Percentiles rank a stretch among this genome's conserved stretches.
Conservation (phyloP, 2,888 invertebrate species). For the Blomia tropicalis region DNA sequence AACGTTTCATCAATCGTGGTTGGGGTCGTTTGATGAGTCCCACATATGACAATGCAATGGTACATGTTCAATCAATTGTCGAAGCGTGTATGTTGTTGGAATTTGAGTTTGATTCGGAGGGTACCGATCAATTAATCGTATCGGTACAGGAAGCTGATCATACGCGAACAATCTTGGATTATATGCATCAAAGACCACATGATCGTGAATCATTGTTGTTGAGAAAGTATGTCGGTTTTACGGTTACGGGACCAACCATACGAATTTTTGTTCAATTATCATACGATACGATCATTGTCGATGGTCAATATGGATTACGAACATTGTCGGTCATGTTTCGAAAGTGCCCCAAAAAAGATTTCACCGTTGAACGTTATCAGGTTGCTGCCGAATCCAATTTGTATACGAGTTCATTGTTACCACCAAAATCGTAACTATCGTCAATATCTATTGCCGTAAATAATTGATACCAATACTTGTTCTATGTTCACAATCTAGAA, state of each 20-base stretch:
- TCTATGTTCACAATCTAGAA: too few relatives aligned
- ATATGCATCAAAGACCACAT: neutral
- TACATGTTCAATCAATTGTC: neutral
- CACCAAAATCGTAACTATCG: too few relatives aligned
- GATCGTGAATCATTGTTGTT: neutral
- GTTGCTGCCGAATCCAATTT: too few relatives aligned
- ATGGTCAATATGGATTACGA: neutral
- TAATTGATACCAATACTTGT: too few relatives aligned
- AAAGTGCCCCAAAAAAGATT: neutral
- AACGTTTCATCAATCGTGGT: neutral
- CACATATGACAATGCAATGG: neutral
- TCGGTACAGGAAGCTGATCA: neutral
- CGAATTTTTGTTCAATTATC: neutral
- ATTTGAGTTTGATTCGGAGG: slow-evolving; percentile 12
- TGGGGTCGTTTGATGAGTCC: slow-evolving; percentile 1
- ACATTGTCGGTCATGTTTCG: neutral
- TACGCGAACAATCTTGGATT: neutral
- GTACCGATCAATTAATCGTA: neutral
- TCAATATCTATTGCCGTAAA: too few relatives aligned
- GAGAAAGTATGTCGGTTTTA: neutral
- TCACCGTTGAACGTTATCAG: too few relatives aligned
- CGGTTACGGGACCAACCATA: neutral
- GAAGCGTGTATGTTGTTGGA: slow-evolving; percentile 5
- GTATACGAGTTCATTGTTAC: too few relatives aligned
- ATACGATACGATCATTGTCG: neutral